A percentile compares a stretch with the other conserved stretches of the same genome.
phyloP scores from a whole-genome alignment of 2,888 invertebrate genomes.

The Chrysolina oricalcia region DNA sequence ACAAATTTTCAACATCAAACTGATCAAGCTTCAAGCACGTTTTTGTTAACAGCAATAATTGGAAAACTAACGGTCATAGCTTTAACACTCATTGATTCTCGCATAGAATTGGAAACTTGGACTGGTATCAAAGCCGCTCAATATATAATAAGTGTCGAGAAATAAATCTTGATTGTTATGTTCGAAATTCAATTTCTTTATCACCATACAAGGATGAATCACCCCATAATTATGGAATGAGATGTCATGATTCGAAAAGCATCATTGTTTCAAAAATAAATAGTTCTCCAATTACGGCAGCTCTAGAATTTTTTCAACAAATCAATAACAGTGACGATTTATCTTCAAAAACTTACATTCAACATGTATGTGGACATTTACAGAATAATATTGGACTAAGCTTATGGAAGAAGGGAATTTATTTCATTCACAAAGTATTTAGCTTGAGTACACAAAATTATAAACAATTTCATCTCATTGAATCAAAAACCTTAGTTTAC shows the following conservation, averaged over 20 bases:
- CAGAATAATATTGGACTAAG: background rate
- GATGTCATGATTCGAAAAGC: conserved; percentile 34
- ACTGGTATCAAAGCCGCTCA: conserved; percentile 18
- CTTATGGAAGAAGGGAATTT: background rate
- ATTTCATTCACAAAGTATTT: too few species aligned
- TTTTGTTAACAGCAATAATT: conserved; percentile 5
- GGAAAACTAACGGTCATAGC: conserved; percentile 28
- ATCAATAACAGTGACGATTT: conserved; percentile 22
- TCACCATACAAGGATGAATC: conserved; percentile 21
- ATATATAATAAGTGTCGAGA: conserved; percentile 22
- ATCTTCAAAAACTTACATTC: conserved; percentile 30
- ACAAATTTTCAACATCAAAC: background rate
- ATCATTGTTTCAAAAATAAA: conserved; percentile 26
- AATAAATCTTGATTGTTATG: conserved; percentile 35
- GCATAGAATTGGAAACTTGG: too few species aligned
- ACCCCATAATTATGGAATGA: conserved; percentile 37
- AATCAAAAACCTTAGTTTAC: too few species aligned
- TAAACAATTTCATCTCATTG: background rate
- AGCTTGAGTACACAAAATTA: background rate
- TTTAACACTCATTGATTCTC: conserved; percentile 34
- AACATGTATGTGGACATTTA: background rate
- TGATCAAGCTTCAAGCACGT: background rate
- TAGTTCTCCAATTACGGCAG: background rate
- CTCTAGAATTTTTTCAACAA: conserved; percentile 14
- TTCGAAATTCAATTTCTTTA: conserved; percentile 32